Evolutionary conservation across 2,797 vertebrate species (phyloP).

Genomic region (Vireo griseus): DNA sequence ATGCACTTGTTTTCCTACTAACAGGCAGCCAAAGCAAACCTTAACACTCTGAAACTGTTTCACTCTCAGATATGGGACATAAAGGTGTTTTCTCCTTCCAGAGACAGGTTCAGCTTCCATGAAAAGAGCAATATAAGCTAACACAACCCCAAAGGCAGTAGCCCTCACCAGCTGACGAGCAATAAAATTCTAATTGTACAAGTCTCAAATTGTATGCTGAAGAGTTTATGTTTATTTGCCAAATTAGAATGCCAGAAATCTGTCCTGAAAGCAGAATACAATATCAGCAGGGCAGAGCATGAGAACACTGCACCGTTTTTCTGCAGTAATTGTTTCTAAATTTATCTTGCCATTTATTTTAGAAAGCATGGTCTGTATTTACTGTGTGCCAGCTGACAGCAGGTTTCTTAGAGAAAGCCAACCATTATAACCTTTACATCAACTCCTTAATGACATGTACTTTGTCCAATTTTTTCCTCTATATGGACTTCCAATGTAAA

Average conservation of each 20-base stretch:
- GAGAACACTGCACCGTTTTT: background rate
- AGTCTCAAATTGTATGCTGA: background rate
- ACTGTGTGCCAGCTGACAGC: background rate
- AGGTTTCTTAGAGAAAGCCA: background rate
- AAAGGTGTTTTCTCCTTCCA: background rate
- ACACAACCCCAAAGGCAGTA: background rate
- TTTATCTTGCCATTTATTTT: conserved; percentile 10
- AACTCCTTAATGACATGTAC: background rate
- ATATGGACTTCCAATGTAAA: background rate
- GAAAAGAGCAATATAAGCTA: background rate
- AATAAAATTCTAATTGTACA: background rate
- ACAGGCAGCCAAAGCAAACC: conserved; percentile 33
- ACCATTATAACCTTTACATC: background rate
- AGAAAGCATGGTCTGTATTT: background rate
- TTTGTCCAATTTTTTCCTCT: background rate
- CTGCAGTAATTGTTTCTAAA: conserved; percentile 16
- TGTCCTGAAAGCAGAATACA: background rate
- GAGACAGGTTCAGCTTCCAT: background rate
- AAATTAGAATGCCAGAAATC: background rate
- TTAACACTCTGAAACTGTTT: background rate
- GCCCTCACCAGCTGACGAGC: background rate
- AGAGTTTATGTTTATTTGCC: background rate
- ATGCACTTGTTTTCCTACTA: background rate
- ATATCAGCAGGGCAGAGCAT: background rate
- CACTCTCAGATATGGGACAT: background rate